A percentile compares a stretch with the other conserved stretches of the same genome.
Conservation (phyloP, 2,888 invertebrate species). For the Digitonthophagus gazella region DNA sequence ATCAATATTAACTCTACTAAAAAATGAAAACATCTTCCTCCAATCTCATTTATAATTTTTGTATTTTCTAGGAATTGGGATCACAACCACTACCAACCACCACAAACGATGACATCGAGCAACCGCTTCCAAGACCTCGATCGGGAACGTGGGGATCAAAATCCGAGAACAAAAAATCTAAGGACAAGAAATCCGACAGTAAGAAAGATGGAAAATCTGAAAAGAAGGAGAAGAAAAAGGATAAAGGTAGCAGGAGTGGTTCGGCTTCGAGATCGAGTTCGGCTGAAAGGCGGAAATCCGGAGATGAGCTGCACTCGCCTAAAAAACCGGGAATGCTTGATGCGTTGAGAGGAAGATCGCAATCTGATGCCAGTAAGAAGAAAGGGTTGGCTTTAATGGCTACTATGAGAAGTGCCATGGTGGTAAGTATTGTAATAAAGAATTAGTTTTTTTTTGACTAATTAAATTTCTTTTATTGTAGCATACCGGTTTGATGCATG, state of each 20-base stretch:
- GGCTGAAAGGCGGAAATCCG: constrained; percentile 47
- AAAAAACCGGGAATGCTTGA: constrained; percentile 72
- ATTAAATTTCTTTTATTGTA: constrained; percentile 37
- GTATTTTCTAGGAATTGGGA: constrained; percentile 57
- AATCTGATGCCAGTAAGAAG: constrained; percentile 68
- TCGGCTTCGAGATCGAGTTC: constrained; percentile 43
- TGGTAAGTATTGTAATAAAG: constrained; percentile 54
- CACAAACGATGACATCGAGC: constrained; percentile 52
- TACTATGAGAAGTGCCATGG: constrained; percentile 80
- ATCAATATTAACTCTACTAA: too few relatives aligned
- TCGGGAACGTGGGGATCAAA: constrained; percentile 64
- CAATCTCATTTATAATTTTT: constrained; percentile 4
- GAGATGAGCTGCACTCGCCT: constrained; percentile 46
- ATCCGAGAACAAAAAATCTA: constrained; percentile 36
- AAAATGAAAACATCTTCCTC: too few relatives aligned
- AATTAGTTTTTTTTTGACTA: not conserved
- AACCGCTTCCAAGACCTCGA: constrained; percentile 55
- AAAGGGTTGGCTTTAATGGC: constrained; percentile 72
- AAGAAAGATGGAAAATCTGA: constrained; percentile 34
- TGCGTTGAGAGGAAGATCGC: constrained; percentile 74
- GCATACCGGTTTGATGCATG: constrained; percentile 56
- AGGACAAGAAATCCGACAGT: constrained; percentile 38
- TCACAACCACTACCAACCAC: constrained; percentile 62
- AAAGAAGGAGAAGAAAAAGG: constrained; percentile 40
- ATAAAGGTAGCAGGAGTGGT: constrained; percentile 34